phyloP scores from a whole-genome alignment of 2,113 vertebrate species.

The Crotalus helleri region DNA sequence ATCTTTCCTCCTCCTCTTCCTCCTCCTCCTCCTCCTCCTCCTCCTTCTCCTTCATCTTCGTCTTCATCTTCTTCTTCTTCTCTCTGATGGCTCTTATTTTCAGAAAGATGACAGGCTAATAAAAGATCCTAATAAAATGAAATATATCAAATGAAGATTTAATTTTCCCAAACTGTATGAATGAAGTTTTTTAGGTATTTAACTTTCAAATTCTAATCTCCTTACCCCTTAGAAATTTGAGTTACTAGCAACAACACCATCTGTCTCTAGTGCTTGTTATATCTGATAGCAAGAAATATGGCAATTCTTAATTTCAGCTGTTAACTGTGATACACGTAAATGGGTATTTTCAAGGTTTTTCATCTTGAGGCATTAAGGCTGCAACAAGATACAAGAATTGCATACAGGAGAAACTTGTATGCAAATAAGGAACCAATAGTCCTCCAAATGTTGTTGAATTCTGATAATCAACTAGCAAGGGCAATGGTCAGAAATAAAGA shows the following conservation, averaged over 20 bases:
- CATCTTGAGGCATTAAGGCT: not conserved
- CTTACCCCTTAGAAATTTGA: not conserved
- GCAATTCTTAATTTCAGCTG: slow-evolving; percentile 13
- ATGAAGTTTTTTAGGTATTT: not conserved
- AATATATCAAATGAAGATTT: not conserved
- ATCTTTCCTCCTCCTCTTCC: too few species aligned
- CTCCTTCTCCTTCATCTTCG: too few species aligned
- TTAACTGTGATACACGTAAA: not conserved
- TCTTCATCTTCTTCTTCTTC: not conserved
- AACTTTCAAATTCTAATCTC: not conserved
- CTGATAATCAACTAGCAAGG: not conserved
- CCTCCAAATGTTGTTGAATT: not conserved
- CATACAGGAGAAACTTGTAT: not conserved
- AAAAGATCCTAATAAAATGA: not conserved
- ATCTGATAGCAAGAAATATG: slow-evolving; percentile 7
- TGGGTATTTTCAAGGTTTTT: not conserved
- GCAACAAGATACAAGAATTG: not conserved
- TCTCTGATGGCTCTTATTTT: not conserved
- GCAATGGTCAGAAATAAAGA: not conserved
- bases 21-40: not conserved
- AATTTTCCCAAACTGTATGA: not conserved
- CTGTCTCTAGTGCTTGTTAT: not conserved
- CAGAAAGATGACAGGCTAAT: not conserved
- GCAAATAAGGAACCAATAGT: not conserved
- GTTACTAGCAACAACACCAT: slow-evolving; percentile 1